A percentile compares a stretch with the other conserved stretches of the same genome.
These are phyloP conservation scores for Meriones psammophilus DNA, from an alignment of 2,797 vertebrate genomes.

Conservation along the genomic window DNA sequence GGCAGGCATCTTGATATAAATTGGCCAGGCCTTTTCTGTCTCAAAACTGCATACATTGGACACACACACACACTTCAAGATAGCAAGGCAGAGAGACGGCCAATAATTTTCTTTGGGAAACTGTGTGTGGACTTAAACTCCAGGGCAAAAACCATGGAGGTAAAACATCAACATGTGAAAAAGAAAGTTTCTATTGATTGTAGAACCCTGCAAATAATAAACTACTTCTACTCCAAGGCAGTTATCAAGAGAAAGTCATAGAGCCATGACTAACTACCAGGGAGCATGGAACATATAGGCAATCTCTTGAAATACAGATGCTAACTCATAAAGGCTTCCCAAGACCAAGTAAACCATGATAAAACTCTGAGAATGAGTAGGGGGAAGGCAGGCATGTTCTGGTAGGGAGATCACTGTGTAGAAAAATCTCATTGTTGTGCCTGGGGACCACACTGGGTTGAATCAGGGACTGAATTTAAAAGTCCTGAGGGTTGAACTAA, in stretches of 20 bases:
- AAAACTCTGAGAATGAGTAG: neutral
- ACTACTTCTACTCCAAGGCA: neutral
- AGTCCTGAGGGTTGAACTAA: neutral
- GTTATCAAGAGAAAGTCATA: neutral
- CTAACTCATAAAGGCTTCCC: neutral
- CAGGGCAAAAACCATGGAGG: neutral
- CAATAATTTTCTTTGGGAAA: neutral
- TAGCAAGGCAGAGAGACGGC: neutral
- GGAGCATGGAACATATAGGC: neutral
- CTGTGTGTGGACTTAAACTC: neutral
- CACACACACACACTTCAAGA: neutral
- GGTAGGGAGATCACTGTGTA: neutral
- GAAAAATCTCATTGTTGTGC: rapidly evolving
- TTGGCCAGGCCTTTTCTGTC: neutral
- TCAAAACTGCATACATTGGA: neutral
- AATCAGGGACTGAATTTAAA: neutral
- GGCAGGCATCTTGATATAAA: neutral
- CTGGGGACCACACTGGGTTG: neutral
- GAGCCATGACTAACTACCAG: neutral
- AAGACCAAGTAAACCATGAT: neutral
- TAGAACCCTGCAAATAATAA: neutral
- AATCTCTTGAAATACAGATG: neutral
- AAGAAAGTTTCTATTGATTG: neutral
- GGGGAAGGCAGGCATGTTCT: neutral
- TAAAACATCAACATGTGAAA: neutral